A percentile compares a stretch with the other conserved stretches of the same genome.
These are phyloP conservation scores for Eilema caniola DNA, from an alignment of 2,888 invertebrate species.

Conservation along the genomic window DNA sequence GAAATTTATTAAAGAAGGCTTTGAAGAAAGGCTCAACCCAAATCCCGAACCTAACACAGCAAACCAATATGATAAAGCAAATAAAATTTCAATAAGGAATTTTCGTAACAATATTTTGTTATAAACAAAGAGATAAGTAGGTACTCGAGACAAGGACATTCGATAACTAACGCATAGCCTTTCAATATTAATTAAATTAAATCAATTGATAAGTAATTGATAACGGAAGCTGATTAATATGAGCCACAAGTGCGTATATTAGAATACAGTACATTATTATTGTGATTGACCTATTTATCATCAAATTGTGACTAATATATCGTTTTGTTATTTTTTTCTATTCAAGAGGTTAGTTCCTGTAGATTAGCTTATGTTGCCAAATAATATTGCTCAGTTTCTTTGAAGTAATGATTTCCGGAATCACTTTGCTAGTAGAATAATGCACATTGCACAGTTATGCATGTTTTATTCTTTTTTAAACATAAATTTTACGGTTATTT, in stretches of 20 bases:
- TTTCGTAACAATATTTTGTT: background rate
- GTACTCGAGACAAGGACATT: conserved; percentile 48
- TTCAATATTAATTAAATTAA: conserved; percentile 71
- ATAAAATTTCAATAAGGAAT: conserved; percentile 5
- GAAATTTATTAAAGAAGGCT: background rate
- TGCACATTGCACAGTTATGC: no score
- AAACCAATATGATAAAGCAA: conserved; percentile 1
- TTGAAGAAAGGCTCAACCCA: background rate
- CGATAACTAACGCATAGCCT: conserved; percentile 49
- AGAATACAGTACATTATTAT: background rate
- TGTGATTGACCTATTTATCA: background rate
- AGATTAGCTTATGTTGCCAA: background rate
- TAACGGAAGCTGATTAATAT: conserved; percentile 49
- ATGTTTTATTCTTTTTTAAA: no score
- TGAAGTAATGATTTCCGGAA: background rate
- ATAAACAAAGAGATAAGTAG: conserved; percentile 24
- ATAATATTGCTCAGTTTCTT: background rate
- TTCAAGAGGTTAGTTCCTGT: background rate
- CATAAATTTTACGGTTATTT: no score
- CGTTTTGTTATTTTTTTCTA: background rate
- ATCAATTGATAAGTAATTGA: conserved; percentile 63
- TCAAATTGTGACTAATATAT: background rate
- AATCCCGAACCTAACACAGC: background rate
- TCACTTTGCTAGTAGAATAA: background rate
- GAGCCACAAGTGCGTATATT: conserved; percentile 40